phyloP scores from a whole-genome alignment of 2,888 invertebrate genomes.

The Campaea margaritaria region DNA sequence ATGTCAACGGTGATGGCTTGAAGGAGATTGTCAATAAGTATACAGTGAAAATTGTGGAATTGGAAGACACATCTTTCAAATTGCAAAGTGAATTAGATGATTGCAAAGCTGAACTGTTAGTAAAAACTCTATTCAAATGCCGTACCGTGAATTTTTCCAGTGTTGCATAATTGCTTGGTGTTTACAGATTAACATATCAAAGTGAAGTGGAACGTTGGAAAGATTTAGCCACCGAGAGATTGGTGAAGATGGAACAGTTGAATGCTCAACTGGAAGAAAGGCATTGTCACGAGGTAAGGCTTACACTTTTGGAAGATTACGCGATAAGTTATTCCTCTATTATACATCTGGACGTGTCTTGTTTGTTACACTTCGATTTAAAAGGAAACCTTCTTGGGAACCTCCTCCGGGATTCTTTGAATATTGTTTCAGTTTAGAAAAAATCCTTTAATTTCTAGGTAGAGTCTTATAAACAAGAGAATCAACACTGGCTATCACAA shows the following conservation, averaged over 20 bases:
- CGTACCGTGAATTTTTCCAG: neutral
- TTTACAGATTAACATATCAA: constrained; percentile 62
- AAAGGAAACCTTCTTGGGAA: no score
- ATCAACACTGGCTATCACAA: constrained; percentile 86
- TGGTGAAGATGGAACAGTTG: constrained; percentile 87
- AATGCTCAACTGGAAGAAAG: constrained; percentile 86
- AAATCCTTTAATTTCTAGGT: constrained; percentile 61
- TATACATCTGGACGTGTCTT: no score
- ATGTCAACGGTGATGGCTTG: constrained; percentile 55
- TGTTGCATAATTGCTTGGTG: constrained; percentile 7
- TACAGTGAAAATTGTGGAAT: constrained; percentile 67
- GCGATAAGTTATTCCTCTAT: neutral
- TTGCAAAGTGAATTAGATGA: constrained; percentile 74
- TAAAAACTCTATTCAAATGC: constrained; percentile 60
- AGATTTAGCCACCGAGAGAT: constrained; percentile 87
- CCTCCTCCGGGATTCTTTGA: neutral
- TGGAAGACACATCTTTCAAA: constrained; percentile 75
- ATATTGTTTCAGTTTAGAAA: neutral
- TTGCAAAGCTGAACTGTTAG: constrained; percentile 82
- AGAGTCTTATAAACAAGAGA: constrained; percentile 87
- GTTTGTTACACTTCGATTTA: no score
- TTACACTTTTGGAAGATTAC: neutral
- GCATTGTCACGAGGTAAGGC: constrained; percentile 83
- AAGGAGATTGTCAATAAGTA: constrained; percentile 72
- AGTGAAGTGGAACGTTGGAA: constrained; percentile 86